Base-by-base conservation (phyloP, 1,140 invertebrate genomes). In the Musca vetustissima region DNA sequence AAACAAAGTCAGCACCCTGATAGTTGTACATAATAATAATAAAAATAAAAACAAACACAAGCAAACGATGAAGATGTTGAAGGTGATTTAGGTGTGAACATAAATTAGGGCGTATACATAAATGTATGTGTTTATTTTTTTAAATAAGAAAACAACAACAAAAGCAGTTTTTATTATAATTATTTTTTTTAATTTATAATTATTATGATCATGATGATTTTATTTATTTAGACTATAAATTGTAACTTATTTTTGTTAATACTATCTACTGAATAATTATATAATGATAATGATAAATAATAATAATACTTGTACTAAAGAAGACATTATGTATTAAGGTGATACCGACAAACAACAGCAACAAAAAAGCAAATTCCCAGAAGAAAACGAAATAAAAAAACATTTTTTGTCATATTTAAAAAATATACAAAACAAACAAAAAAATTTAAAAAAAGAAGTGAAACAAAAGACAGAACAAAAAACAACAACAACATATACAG, bases 1-100 rank as follows among this genome's bases (percentile, higher is more conserved):
- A 90, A 90, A 80, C 87, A 89, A 77, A 91, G 89, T 81, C 90
- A 92, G 77, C 89, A 92, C 83, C 89, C 90, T 59, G 90, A 91
- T 72, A 83, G 78, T 79, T 82, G 80, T 82, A 82, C 80, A 82
- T 82, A 82, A 81, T 75, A 74, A 57, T 66, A 65, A 24, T 32
- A 6, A 32, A 3, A 32, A 43, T 43, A 43, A 13, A 43, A 43
- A 43, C 36, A 43, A 43, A 43, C 11, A 11, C 4, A 6, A 13
- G 36, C 11, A 9, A 43, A 13, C 13, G 36, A 52, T 52, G 21
- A 21, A 52, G 17, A 21, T 61, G 28, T 43, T 61, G 36, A 36
- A 61, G 28, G 28, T 61, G 57, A 36, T 24, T 9, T 53, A 53
- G 22, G 19, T 53, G 22, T 53, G 19, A 50, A 52, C 8, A 52